Evolutionary conservation across 2,888 invertebrate species (phyloP).

Genomic region (Eupithecia subumbrata): DNA sequence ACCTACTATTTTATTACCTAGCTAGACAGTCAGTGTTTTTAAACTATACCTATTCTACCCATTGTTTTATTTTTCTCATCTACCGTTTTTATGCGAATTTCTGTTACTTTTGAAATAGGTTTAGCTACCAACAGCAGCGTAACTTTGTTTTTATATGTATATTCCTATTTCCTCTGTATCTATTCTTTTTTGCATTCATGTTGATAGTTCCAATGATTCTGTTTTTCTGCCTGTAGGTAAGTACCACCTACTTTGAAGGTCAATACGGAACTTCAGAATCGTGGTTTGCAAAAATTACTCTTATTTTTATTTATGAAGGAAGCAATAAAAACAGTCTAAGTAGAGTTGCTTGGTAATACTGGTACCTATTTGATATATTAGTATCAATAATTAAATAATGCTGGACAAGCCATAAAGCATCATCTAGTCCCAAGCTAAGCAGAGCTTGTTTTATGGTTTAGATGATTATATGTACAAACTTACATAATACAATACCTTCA

Average conservation of each 20-base stretch:
- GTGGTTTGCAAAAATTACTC: slow-evolving; percentile 58
- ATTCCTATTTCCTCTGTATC: background rate
- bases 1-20: background rate
- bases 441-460: too few species aligned
- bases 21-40: too few species aligned
- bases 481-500: too few species aligned
- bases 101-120: background rate
- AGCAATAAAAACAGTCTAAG: slow-evolving; percentile 61
- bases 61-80: background rate
- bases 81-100: background rate
- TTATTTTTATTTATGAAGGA: slow-evolving; percentile 64
- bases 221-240: slow-evolving; percentile 62
- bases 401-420: too few species aligned
- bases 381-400: too few species aligned
- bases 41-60: background rate
- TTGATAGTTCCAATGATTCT: slow-evolving; percentile 25
- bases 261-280: slow-evolving; percentile 71
- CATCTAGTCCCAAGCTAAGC: too few species aligned
- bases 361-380: background rate
- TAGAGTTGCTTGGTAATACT: slow-evolving; percentile 49
- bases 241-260: slow-evolving; percentile 61
- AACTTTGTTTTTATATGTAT: background rate
- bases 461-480: too few species aligned
- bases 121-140: background rate
- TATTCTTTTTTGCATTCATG: slow-evolving; percentile 20